These are phyloP conservation scores for Lasius platythorax DNA, from an alignment of 2,888 invertebrate genomes.

Conservation along the genomic window DNA sequence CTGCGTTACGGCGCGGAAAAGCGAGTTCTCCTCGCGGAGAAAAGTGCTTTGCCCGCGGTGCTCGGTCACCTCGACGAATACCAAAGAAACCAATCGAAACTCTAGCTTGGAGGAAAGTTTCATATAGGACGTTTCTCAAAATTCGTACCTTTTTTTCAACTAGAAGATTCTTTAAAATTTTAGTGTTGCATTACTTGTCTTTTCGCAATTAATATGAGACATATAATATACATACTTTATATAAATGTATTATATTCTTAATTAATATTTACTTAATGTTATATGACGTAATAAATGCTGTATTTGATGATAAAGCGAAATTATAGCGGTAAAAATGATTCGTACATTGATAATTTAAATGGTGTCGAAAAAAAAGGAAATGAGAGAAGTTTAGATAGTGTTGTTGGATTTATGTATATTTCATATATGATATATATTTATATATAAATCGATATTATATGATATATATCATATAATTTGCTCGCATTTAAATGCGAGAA, in stretches of 20 bases:
- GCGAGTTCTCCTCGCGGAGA: conserved; percentile 66
- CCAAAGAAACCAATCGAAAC: conserved; percentile 44
- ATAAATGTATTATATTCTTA: neutral
- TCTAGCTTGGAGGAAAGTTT: conserved; percentile 2
- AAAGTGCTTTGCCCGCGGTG: conserved; percentile 52
- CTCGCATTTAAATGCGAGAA: too few species aligned
- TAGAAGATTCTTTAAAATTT: conserved; percentile 1
- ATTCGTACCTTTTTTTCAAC: conserved; percentile 12
- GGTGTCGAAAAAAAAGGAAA: neutral
- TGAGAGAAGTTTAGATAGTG: neutral
- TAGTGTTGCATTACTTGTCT: neutral
- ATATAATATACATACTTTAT: neutral
- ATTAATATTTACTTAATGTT: conserved; percentile 8
- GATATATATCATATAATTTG: too few species aligned
- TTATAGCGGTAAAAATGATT: neutral
- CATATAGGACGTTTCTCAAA: neutral
- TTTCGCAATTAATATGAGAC: neutral
- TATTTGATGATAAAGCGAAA: neutral
- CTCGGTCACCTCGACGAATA: conserved; percentile 53
- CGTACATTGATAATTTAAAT: neutral
- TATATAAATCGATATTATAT: neutral
- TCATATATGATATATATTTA: neutral
- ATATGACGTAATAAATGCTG: neutral
- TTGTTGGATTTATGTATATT: neutral
- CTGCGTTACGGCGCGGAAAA: conserved; percentile 70